A percentile compares a stretch with the other conserved stretches of the same genome.
Conservation (phyloP, 2,113 vertebrate species). For the Rutilus rutilus region DNA sequence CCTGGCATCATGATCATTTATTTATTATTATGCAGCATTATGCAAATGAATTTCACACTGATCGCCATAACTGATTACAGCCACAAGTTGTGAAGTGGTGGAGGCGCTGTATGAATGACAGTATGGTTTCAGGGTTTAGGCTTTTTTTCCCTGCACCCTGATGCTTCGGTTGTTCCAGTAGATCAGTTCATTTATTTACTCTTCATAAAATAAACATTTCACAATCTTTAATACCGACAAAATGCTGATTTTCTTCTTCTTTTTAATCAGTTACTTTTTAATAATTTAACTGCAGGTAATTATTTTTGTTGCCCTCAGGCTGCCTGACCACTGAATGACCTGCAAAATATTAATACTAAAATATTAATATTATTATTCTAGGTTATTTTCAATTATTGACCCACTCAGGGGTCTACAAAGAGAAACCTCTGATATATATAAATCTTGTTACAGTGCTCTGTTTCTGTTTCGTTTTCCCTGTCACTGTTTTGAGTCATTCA, state of each 20-base stretch:
- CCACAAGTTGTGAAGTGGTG: background rate
- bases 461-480: too few relatives aligned
- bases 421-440: background rate
- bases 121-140: background rate
- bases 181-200: background rate
- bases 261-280: background rate
- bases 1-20: slow-evolving; percentile 22
- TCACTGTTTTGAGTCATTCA: too few relatives aligned
- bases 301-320: background rate
- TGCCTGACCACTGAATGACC: slow-evolving; percentile 6
- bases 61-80: background rate
- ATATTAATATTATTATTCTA: slow-evolving; percentile 19
- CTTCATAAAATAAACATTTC: background rate
- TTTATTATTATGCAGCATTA: slow-evolving; percentile 41
- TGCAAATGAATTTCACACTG: slow-evolving; percentile 38
- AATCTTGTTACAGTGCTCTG: background rate
- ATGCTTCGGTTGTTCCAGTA: background rate
- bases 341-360: background rate
- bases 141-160: background rate
- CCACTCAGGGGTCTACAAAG: background rate
- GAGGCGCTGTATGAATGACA: background rate
- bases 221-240: background rate
- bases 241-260: background rate
- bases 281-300: background rate
- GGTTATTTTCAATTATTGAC: background rate